Evolutionary conservation across 2,113 vertebrate species (phyloP).

Genomic region (Lophura nycthemera): DNA sequence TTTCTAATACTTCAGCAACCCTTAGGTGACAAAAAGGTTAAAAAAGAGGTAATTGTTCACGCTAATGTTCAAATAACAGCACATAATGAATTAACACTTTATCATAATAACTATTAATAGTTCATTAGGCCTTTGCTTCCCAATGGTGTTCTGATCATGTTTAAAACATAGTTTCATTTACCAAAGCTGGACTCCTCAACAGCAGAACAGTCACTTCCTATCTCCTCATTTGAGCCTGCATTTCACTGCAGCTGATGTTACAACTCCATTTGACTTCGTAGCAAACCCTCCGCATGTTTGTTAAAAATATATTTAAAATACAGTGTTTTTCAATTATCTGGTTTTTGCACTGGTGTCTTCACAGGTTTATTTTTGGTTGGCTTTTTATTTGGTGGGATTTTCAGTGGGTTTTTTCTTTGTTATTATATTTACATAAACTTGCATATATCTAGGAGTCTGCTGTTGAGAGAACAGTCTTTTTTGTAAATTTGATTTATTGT

Average conservation of each 20-base stretch:
- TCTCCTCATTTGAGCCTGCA: not conserved
- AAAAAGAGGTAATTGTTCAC: no score
- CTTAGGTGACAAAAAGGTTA: not conserved
- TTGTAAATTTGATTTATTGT: constrained; percentile 21
- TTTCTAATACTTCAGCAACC: not conserved
- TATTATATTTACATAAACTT: not conserved
- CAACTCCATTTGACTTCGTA: not conserved
- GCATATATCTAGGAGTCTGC: not conserved
- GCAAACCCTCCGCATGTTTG: not conserved
- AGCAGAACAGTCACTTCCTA: not conserved
- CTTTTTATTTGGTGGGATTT: not conserved
- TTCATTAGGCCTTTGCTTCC: not conserved
- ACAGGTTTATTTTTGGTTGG: not conserved
- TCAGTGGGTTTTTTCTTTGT: not conserved
- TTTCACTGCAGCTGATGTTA: not conserved
- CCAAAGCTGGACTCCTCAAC: not conserved
- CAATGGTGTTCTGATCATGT: not conserved
- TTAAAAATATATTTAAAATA: not conserved
- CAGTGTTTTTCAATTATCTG: not conserved
- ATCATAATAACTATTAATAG: not conserved
- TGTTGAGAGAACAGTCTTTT: not conserved
- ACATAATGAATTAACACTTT: not conserved
- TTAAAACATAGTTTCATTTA: constrained; percentile 15
- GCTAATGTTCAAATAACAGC: no score
- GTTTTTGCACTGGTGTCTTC: not conserved